phyloP scores from a whole-genome alignment of 2,888 invertebrate genomes.

The Epinotia nisella region DNA sequence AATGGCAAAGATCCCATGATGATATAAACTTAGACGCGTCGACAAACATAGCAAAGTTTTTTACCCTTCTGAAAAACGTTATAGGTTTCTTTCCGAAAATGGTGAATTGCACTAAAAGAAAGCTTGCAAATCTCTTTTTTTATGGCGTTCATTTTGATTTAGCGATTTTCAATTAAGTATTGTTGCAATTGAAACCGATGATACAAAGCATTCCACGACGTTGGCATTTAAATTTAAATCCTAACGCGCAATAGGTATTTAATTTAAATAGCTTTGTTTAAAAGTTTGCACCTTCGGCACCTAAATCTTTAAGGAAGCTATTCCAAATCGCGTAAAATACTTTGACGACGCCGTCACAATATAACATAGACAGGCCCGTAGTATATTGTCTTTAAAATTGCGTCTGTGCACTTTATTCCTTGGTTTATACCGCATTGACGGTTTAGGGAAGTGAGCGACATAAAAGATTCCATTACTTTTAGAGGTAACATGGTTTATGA shows the following conservation, averaged over 20 bases:
- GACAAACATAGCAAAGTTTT: no score
- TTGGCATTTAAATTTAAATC: not conserved
- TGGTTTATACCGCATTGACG: slow-evolving; percentile 55
- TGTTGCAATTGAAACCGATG: not conserved
- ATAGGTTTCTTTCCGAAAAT: no score
- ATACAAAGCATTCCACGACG: not conserved
- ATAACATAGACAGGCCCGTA: slow-evolving; percentile 6
- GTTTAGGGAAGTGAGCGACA: slow-evolving; percentile 63
- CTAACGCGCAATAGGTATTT: not conserved
- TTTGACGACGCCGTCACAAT: slow-evolving; percentile 52
- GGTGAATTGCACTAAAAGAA: no score
- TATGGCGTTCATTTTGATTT: no score
- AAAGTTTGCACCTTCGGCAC: not conserved
- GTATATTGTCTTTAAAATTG: slow-evolving; percentile 66
- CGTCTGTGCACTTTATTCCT: slow-evolving; percentile 54
- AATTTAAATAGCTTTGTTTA: not conserved
- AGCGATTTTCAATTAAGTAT: not conserved
- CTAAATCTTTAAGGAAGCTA: slow-evolving; percentile 52
- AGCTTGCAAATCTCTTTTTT: no score
- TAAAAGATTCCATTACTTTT: slow-evolving; percentile 59
- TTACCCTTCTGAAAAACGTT: no score
- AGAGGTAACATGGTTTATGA: slow-evolving; percentile 29
- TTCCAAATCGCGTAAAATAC: slow-evolving; percentile 63
- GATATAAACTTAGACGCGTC: no score
- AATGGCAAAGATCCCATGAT: no score